Conservation (phyloP, 2,888 invertebrate species). For the Seira musarum region DNA sequence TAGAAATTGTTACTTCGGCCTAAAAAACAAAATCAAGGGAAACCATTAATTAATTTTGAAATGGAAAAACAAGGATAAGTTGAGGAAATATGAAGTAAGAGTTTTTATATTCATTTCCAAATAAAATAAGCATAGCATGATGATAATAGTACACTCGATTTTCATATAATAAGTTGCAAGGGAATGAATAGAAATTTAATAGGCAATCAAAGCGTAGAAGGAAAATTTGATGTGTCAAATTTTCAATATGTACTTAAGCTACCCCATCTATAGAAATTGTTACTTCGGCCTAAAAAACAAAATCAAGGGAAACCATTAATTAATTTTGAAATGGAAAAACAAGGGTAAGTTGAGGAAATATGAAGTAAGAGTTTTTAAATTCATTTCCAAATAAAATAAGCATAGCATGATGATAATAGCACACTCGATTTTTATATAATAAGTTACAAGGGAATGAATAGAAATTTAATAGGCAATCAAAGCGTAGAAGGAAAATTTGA, state of each 20-base stretch:
- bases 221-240: neutral
- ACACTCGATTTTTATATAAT: neutral
- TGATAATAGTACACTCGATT: neutral
- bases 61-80: no score
- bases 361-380: no score
- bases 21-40: slow-evolving; percentile 21
- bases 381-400: no score
- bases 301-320: neutral
- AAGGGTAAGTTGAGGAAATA: no score
- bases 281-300: slow-evolving; percentile 77
- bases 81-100: no score
- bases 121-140: neutral
- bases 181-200: neutral
- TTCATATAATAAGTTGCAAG: neutral
- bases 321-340: neutral
- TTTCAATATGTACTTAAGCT: slow-evolving; percentile 83
- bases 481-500: neutral
- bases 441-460: neutral
- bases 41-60: neutral
- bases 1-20: slow-evolving; percentile 91
- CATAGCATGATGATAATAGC: neutral
- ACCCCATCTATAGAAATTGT: slow-evolving; percentile 99
- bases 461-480: neutral
- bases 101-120: no score
- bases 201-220: neutral